A percentile compares a stretch with the other conserved stretches of the same genome.
These are phyloP conservation scores for Euura lappo DNA, from an alignment of 1,140 invertebrate species.

Conservation along the genomic window DNA sequence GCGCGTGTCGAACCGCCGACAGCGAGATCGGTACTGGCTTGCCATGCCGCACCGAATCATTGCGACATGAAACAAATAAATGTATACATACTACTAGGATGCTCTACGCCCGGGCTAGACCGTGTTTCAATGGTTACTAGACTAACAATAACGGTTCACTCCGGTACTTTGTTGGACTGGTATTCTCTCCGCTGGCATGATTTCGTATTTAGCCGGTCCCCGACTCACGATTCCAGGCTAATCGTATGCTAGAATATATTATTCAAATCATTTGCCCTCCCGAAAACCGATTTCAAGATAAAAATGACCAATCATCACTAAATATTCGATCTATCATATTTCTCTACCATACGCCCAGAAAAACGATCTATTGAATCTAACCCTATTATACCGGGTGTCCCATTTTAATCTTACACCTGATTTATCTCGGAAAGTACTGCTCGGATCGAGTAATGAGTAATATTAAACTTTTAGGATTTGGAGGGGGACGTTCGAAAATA, in stretches of 20 bases:
- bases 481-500: too few species aligned
- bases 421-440: too few species aligned
- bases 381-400: too few species aligned
- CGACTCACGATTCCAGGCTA: background rate
- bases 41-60: background rate
- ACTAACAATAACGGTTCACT: constrained; percentile 5
- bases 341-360: too few species aligned
- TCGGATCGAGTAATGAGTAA: too few species aligned
- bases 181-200: background rate
- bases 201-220: background rate
- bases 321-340: too few species aligned
- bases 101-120: background rate
- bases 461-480: too few species aligned
- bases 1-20: background rate
- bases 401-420: too few species aligned
- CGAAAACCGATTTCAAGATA: too few species aligned
- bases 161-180: constrained; percentile 4
- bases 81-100: background rate
- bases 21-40: background rate
- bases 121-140: background rate
- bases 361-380: too few species aligned
- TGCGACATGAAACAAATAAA: background rate
- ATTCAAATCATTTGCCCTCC: too few species aligned
- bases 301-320: too few species aligned
- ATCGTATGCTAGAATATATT: background rate